Conservation (phyloP, 2,113 vertebrate species). For the Chaetops frenatus region DNA sequence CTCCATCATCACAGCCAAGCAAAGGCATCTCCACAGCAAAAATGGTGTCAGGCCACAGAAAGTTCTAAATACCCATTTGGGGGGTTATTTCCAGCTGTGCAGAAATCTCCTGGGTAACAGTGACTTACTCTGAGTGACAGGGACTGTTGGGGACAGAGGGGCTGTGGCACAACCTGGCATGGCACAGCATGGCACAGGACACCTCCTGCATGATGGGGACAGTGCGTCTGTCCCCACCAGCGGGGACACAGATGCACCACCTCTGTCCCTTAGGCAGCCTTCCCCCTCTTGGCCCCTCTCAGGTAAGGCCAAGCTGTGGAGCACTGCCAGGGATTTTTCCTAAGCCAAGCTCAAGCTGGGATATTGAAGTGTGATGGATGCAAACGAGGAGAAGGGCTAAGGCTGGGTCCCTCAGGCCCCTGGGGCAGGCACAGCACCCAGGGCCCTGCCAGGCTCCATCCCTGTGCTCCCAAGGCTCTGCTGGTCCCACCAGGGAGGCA, state of each 20-base stretch:
- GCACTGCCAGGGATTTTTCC: neutral
- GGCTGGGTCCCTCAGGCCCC: neutral
- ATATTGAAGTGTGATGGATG: neutral
- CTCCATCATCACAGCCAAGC: fast-evolving
- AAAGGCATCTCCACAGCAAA: neutral
- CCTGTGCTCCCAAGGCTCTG: too few relatives aligned
- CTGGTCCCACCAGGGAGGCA: neutral
- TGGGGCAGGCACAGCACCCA: neutral
- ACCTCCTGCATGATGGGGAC: neutral
- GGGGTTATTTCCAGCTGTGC: neutral
- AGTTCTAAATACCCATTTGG: neutral
- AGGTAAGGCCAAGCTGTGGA: neutral
- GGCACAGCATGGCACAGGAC: neutral
- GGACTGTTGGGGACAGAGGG: neutral
- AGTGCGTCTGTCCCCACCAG: too few relatives aligned
- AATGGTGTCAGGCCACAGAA: fast-evolving
- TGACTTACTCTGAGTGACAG: fast-evolving
- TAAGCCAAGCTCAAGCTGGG: neutral
- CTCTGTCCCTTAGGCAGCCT: neutral
- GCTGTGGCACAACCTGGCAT: neutral
- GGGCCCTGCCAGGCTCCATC: too few relatives aligned
- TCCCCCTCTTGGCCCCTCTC: neutral
- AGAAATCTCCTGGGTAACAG: neutral
- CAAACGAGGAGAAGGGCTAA: neutral
- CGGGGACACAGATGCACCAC: fast-evolving